These are phyloP conservation scores for Adelognathus sp. DNA, from an alignment of 2,888 invertebrate genomes.

Conservation along the genomic window DNA sequence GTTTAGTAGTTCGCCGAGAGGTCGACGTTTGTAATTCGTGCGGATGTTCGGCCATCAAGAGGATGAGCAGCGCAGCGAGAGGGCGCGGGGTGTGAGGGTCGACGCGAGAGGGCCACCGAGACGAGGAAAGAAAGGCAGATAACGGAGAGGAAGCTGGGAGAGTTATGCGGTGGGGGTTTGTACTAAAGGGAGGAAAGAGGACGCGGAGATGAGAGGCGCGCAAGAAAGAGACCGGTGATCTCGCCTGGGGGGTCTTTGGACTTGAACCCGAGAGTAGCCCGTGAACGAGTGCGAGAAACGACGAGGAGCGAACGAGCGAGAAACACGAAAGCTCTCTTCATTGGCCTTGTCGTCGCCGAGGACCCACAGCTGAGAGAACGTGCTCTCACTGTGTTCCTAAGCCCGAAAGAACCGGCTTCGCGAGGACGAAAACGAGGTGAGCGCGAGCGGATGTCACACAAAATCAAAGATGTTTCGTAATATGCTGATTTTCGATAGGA, in stretches of 20 bases:
- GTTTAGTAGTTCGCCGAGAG: constrained; percentile 61
- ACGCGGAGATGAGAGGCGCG: constrained; percentile 68
- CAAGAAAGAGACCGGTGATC: constrained; percentile 68
- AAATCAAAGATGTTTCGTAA: constrained; percentile 2
- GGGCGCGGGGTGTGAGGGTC: constrained; percentile 12
- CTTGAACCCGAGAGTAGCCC: constrained; percentile 54
- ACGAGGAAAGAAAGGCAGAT: constrained; percentile 56
- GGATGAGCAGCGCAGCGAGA: constrained; percentile 28
- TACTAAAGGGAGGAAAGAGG: constrained; percentile 48
- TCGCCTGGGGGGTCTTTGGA: constrained; percentile 71
- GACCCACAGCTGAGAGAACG: constrained; percentile 28
- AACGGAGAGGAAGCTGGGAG: constrained; percentile 63
- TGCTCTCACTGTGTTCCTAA: constrained; percentile 11
- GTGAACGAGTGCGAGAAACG: constrained; percentile 37
- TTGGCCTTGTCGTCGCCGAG: not conserved
- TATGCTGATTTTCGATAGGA: not conserved
- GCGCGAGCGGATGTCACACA: constrained; percentile 19
- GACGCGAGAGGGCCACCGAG: constrained; percentile 6
- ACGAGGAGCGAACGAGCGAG: constrained; percentile 20
- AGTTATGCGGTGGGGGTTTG: constrained; percentile 1
- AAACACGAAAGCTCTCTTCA: constrained; percentile 29
- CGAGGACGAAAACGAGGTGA: not conserved
- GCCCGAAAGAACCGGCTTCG: constrained; percentile 40
- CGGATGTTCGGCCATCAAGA: constrained; percentile 74
- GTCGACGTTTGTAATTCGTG: constrained; percentile 75